Percentiles rank a stretch among this genome's conserved stretches.
These are phyloP conservation scores for Pygocentrus nattereri DNA, from an alignment of 2,797 vertebrate genomes.

Conservation along the genomic window DNA sequence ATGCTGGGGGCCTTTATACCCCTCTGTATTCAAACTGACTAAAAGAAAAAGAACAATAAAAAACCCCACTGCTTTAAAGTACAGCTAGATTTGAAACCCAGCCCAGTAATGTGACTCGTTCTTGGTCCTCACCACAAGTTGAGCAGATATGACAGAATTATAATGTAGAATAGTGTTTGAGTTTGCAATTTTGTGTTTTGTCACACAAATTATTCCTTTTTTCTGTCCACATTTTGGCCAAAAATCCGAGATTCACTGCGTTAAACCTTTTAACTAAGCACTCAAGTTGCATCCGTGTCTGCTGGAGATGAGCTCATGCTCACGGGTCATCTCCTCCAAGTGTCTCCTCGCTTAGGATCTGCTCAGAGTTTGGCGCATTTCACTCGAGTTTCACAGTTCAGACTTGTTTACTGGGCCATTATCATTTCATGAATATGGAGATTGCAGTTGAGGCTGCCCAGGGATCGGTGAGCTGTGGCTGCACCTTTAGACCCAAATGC, in stretches of 20 bases:
- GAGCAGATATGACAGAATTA: neutral
- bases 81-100: too few relatives aligned
- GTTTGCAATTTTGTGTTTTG: neutral
- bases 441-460: slow-evolving; percentile 21
- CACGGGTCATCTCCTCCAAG: neutral
- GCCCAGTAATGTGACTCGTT: too few relatives aligned
- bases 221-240: neutral
- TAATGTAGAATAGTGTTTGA: neutral
- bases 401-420: slow-evolving; percentile 1
- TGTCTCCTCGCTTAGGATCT: neutral
- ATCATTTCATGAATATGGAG: slow-evolving; percentile 28
- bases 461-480: slow-evolving; percentile 1
- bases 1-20: too few relatives aligned
- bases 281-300: neutral
- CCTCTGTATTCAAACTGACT: too few relatives aligned
- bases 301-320: neutral
- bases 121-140: neutral
- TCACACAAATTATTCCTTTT: neutral
- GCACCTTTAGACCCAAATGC: neutral
- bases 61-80: too few relatives aligned
- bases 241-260: neutral
- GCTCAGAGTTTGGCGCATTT: neutral
- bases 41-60: too few relatives aligned
- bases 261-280: neutral
- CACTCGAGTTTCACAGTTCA: neutral